These are phyloP conservation scores for Phycodurus eques DNA, from an alignment of 2,113 vertebrate genomes.

Conservation along the genomic window DNA sequence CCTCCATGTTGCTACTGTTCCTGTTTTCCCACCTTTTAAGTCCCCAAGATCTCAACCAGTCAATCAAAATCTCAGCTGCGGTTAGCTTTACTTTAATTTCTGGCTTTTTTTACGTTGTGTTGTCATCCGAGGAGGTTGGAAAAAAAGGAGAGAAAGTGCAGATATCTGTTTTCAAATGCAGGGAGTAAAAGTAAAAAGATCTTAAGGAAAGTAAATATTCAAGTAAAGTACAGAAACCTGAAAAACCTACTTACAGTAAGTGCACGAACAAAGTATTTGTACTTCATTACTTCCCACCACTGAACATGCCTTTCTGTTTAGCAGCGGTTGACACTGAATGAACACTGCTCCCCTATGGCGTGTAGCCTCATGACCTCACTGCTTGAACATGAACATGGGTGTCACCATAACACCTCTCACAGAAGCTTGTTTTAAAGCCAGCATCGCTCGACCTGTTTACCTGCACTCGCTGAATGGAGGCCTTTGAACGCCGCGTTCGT, in stretches of 20 bases:
- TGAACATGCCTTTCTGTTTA: constrained; percentile 37
- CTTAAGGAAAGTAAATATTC: too few relatives aligned
- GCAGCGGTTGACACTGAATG: constrained; percentile 14
- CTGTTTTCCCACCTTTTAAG: too few relatives aligned
- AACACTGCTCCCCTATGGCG: constrained; percentile 68
- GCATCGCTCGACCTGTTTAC: constrained; percentile 54
- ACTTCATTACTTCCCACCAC: neutral
- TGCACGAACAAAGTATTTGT: neutral
- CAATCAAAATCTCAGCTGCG: too few relatives aligned
- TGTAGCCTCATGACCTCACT: constrained; percentile 68
- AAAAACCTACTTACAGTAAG: neutral
- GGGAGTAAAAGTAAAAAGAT: too few relatives aligned
- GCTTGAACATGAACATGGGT: constrained; percentile 58
- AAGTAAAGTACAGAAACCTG: neutral
- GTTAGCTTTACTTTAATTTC: too few relatives aligned
- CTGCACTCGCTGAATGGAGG: constrained; percentile 62
- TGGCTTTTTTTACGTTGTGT: too few relatives aligned
- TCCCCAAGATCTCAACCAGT: too few relatives aligned
- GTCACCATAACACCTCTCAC: constrained; percentile 65
- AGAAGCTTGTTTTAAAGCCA: constrained; percentile 61
- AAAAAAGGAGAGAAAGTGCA: too few relatives aligned
- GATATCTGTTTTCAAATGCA: too few relatives aligned
- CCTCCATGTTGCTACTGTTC: too few relatives aligned
- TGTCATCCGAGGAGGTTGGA: too few relatives aligned
- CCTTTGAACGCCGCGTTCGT: constrained; percentile 64